Evolutionary conservation across 2,888 invertebrate species (phyloP), one percentile per base, ranked within the genome.

Genomic region (Endotricha flammealis): DNA sequence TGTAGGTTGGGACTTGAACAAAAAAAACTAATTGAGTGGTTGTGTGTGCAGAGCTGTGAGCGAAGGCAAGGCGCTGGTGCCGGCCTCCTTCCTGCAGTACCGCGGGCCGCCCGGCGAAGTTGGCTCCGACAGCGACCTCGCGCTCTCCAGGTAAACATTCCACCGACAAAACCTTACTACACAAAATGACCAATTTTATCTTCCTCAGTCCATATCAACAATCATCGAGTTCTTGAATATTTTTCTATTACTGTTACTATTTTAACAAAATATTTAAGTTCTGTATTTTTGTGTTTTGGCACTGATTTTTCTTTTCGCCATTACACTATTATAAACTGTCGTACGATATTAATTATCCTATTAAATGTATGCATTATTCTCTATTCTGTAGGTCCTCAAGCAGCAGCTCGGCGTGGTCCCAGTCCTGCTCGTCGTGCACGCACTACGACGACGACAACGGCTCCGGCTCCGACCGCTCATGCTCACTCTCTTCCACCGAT

Each of bases 361-460:
- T n/a, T n/a, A n/a, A n/a, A n/a, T n/a, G n/a, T n/a, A n/a, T n/a
- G n/a, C n/a, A n/a, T 30, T 8, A 17, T 24, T 20, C 12, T 38
- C 20, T 29, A 4, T 30, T 9, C 17, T 16, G 0, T 55, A 77
- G 85, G 43, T 82, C 85, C 2, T 75, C 75, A 1, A 79, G 78
- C 43, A 75, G 77, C 48, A 81, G 78, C 33, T 80, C 82, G 0
- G 74, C 58, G 42, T 85, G 79, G 75, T 80, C 80, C n/a, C 79
- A 81, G 54, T 83, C 85, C 6, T 86, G 85, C 25, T 86, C 86
- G n/a, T 87, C 87, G 44, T 87, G 87, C 60, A 83, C 86, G 9
- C 88, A 88, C 48, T 83, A 82, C 53, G 86, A 86, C 41, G 82
- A 79, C 28, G 80, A 78, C 38, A 67, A 75, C 56, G 64, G 49